Conservation (phyloP, 37 sponge, comb jelly and placozoan genomes). For the Petrosia ficiformis region DNA sequence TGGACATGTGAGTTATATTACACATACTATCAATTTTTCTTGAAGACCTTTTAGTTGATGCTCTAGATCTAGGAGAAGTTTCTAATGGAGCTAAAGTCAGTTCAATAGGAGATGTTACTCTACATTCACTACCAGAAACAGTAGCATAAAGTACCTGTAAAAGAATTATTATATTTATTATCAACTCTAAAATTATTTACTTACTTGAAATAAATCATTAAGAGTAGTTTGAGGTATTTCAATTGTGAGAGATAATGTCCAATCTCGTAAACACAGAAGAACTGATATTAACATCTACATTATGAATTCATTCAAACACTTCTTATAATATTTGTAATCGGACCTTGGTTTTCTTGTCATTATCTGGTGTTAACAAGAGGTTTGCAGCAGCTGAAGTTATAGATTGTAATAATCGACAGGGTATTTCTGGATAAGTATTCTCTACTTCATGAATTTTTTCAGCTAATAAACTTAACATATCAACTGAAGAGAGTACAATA, state of each 20-base stretch:
- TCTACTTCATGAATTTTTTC: too few relatives aligned
- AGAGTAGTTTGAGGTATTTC: not conserved
- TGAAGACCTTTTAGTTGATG: not conserved
- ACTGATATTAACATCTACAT: slow-evolving; percentile 48
- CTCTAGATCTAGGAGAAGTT: not conserved
- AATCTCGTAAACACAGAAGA: slow-evolving; percentile 67
- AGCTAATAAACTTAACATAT: slow-evolving; percentile 72
- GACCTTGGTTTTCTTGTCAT: too few relatives aligned
- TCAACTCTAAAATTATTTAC: too few relatives aligned
- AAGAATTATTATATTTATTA: too few relatives aligned
- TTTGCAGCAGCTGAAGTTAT: too few relatives aligned
- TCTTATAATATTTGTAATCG: too few relatives aligned
- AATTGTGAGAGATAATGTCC: slow-evolving; percentile 56
- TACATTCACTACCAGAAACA: not conserved
- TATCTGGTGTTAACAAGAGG: too few relatives aligned
- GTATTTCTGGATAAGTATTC: too few relatives aligned
- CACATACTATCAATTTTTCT: too few relatives aligned
- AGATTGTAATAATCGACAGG: too few relatives aligned
- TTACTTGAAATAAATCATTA: slow-evolving; percentile 28
- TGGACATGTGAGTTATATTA: too few relatives aligned
- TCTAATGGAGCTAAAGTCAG: not conserved
- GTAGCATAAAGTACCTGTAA: not conserved
- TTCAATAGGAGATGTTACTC: not conserved
- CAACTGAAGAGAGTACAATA: slow-evolving; percentile 73
- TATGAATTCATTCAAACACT: too few relatives aligned